phyloP scores from a whole-genome alignment of 2,113 vertebrate species.

The Ondatra zibethicus region DNA sequence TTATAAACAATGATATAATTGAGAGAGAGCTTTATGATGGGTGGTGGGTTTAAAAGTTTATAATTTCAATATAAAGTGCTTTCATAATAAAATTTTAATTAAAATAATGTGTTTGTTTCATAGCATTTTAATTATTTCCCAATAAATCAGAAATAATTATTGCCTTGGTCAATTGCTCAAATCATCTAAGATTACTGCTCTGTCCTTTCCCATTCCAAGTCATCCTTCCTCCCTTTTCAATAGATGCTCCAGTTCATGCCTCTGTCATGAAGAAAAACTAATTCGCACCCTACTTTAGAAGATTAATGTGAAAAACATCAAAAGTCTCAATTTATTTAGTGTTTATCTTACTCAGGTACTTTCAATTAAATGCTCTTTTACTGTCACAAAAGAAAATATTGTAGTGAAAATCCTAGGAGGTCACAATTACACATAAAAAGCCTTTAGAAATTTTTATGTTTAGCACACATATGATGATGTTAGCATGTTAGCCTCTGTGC shows the following conservation, averaged over 20 bases:
- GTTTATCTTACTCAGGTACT: background rate
- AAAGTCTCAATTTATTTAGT: background rate
- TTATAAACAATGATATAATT: slow-evolving; percentile 44
- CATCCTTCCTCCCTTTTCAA: background rate
- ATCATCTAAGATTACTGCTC: background rate
- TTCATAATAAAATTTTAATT: background rate
- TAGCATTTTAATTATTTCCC: background rate
- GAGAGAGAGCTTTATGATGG: background rate
- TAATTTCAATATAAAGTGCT: background rate
- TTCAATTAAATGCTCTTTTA: background rate
- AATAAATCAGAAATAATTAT: background rate
- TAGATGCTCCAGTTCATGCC: background rate
- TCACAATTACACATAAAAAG: background rate
- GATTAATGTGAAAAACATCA: background rate
- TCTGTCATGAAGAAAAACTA: background rate
- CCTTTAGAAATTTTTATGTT: background rate
- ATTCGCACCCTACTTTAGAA: background rate
- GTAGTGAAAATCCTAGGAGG: background rate
- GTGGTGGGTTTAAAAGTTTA: background rate
- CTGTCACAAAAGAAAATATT: background rate
- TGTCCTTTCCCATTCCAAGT: background rate
- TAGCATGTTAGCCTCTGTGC: rapidly evolving
- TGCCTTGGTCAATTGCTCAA: background rate
- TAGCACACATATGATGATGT: background rate
- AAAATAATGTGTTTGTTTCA: background rate